A percentile compares a stretch with the other conserved stretches of the same genome.
These are phyloP conservation scores for Glaucomys volans DNA, from an alignment of 2,113 vertebrate genomes.

Conservation along the genomic window DNA sequence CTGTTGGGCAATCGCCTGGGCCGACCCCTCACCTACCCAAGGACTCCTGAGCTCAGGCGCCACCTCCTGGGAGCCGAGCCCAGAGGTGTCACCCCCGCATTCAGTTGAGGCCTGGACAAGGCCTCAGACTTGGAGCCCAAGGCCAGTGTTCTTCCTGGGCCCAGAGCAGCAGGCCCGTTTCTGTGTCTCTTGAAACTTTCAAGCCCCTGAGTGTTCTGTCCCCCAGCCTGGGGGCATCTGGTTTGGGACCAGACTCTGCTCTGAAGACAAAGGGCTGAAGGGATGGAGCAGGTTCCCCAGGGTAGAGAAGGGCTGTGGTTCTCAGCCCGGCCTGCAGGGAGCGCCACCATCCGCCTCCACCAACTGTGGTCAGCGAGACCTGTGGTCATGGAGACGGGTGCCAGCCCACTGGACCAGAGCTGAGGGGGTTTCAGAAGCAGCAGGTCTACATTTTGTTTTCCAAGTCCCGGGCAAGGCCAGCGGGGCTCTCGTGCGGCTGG, in stretches of 20 bases:
- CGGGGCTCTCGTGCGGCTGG: fast-evolving
- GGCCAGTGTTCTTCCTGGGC: background rate
- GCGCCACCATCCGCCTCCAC: fast-evolving
- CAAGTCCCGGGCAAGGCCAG: fast-evolving
- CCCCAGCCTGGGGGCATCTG: background rate
- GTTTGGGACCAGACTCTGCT: background rate
- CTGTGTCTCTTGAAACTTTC: background rate
- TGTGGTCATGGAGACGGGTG: background rate
- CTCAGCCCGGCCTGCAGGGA: background rate
- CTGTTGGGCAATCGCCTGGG: fast-evolving
- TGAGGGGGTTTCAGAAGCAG: background rate
- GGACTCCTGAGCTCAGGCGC: background rate
- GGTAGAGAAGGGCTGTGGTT: background rate
- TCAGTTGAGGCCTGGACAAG: fast-evolving
- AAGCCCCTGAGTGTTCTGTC: background rate
- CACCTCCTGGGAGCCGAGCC: fast-evolving
- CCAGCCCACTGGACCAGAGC: background rate
- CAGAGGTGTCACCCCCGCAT: background rate
- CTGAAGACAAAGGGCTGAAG: background rate
- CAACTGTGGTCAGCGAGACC: too few species aligned
- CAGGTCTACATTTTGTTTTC: background rate
- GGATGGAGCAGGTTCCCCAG: too few species aligned
- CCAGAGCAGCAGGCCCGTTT: fast-evolving
- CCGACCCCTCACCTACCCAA: fast-evolving
- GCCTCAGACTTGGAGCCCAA: background rate